Percentiles rank a stretch among this genome's conserved stretches.
Evolutionary conservation across 2,797 vertebrate genomes (phyloP).

Genomic region (Dendrocincla fuliginosa): DNA sequence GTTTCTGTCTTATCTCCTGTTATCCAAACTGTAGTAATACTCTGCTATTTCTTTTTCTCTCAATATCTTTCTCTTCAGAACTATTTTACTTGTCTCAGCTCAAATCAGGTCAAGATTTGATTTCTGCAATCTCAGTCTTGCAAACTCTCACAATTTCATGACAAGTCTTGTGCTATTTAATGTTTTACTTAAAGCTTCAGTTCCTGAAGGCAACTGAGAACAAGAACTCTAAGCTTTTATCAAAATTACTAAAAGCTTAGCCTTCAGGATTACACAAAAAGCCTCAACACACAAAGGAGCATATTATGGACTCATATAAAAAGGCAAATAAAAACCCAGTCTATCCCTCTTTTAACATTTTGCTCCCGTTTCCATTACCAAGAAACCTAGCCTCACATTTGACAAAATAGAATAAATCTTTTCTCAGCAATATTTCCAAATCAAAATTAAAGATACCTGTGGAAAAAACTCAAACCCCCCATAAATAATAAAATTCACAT

Average conservation of each 20-base stretch:
- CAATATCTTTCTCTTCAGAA: neutral
- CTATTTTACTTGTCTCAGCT: neutral
- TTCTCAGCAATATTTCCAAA: neutral
- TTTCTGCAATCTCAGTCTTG: neutral
- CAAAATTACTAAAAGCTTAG: slow-evolving; percentile 23
- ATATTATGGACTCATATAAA: neutral
- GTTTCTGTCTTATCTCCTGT: neutral
- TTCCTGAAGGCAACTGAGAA: slow-evolving; percentile 17
- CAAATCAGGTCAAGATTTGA: neutral
- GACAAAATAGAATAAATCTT: neutral
- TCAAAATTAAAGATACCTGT: neutral
- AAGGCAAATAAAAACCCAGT: neutral
- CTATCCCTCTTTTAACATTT: neutral
- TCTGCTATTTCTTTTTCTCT: neutral
- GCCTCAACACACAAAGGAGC: neutral
- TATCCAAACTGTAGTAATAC: neutral
- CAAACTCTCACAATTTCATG: neutral
- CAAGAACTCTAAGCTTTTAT: slow-evolving; percentile 29
- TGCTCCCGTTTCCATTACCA: neutral
- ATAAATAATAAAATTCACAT: neutral
- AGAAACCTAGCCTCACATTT: neutral
- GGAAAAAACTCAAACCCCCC: fast-evolving
- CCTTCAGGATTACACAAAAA: neutral
- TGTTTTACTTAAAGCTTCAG: slow-evolving; percentile 12
- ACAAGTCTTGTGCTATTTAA: neutral